Percentiles rank a stretch among this genome's conserved stretches.
These are phyloP conservation scores for Opisthocomus hoazin DNA, from an alignment of 2,113 vertebrate genomes.

Conservation along the genomic window DNA sequence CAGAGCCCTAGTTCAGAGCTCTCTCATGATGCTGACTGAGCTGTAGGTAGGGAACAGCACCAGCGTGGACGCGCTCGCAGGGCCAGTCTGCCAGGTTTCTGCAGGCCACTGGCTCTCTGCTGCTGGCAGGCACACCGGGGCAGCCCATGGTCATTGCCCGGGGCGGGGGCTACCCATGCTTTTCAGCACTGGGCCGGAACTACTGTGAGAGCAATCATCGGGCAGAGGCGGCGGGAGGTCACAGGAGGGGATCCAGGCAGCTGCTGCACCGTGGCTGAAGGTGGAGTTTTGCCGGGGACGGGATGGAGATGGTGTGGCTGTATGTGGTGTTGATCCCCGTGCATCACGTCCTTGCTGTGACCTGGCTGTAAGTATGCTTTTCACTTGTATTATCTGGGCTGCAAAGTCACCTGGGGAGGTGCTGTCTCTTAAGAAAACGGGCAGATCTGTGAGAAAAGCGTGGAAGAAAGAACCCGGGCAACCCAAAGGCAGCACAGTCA, in stretches of 20 bases:
- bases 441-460: neutral
- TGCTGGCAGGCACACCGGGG: neutral
- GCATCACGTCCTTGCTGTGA: rapidly evolving
- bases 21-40: neutral
- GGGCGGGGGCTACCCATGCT: neutral
- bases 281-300: neutral
- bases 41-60: neutral
- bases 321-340: rapidly evolving
- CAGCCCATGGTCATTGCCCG: neutral
- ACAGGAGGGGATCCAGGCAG: neutral
- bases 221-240: neutral
- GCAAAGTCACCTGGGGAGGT: neutral
- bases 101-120: rapidly evolving
- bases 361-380: constrained; percentile 10
- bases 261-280: neutral
- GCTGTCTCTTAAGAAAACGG: neutral
- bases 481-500: neutral
- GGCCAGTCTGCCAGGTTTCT: neutral
- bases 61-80: rapidly evolving
- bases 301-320: neutral
- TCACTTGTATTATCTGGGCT: neutral
- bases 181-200: neutral
- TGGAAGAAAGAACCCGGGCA: neutral
- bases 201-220: neutral
- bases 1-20: neutral